Percentiles rank a stretch among this genome's conserved stretches.
These are phyloP conservation scores for Leptura quadrifasciata DNA, from an alignment of 2,888 invertebrate genomes.

Conservation along the genomic window DNA sequence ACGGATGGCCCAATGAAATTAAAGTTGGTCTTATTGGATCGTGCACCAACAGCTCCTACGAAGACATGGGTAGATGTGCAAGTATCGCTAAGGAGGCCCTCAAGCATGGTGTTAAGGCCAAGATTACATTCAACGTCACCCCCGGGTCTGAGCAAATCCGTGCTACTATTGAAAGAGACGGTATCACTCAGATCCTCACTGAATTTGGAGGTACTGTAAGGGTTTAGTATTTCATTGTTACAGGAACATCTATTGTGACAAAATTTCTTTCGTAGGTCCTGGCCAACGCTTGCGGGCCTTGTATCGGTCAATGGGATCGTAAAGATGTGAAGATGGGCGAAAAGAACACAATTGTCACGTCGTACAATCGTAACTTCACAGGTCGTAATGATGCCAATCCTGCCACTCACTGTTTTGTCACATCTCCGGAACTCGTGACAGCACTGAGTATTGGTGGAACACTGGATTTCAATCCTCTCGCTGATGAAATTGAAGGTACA, in stretches of 20 bases:
- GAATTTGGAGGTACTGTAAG: constrained; percentile 92
- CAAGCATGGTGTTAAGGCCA: constrained; percentile 93
- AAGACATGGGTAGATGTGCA: constrained; percentile 99
- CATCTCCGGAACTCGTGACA: constrained; percentile 97
- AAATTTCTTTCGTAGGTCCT: constrained; percentile 78
- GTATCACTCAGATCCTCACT: constrained; percentile 89
- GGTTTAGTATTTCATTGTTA: constrained; percentile 12
- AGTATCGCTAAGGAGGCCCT: constrained; percentile 94
- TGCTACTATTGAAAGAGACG: constrained; percentile 98
- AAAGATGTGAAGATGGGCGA: constrained; percentile 98
- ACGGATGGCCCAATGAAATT: constrained; percentile 96
- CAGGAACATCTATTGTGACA: no score
- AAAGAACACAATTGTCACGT: constrained; percentile 99
- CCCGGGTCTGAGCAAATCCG: constrained; percentile 99
- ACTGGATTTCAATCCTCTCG: constrained; percentile 95
- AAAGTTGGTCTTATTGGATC: constrained; percentile 98
- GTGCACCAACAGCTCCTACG: constrained; percentile 99
- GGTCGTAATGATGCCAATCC: constrained; percentile 98
- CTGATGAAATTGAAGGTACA: constrained; percentile 88
- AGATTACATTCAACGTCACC: constrained; percentile 97
- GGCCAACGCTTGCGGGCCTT: constrained; percentile 99
- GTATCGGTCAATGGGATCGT: constrained; percentile 99
- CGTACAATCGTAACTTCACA: constrained; percentile 99
- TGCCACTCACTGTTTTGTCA: constrained; percentile 99
- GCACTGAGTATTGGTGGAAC: constrained; percentile 91